Evolutionary conservation across 2,113 vertebrate species (phyloP).

Genomic region (Microcebus ravelobensis): DNA sequence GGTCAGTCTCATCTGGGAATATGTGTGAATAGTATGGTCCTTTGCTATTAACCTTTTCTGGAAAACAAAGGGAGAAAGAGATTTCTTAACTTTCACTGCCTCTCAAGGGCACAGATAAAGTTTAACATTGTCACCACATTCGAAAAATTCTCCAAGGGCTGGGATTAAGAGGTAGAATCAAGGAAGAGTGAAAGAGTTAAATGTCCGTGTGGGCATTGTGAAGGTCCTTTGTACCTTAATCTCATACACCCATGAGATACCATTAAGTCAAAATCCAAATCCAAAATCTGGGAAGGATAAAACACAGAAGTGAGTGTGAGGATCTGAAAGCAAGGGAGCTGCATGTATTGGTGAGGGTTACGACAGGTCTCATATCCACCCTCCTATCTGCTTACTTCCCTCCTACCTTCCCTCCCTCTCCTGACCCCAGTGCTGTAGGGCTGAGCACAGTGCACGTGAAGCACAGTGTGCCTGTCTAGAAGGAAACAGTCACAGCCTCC

Average conservation of each 20-base stretch:
- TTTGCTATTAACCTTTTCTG: neutral
- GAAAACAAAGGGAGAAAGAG: neutral
- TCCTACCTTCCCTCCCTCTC: neutral
- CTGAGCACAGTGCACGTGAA: neutral
- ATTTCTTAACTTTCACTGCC: neutral
- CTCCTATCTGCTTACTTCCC: accelerated
- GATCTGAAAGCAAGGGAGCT: neutral
- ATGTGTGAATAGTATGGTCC: accelerated
- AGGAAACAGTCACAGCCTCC: neutral
- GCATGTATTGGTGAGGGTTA: neutral
- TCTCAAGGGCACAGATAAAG: neutral
- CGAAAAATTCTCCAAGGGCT: neutral
- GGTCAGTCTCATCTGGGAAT: accelerated
- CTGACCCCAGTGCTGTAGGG: accelerated
- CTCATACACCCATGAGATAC: accelerated
- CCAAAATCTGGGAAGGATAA: neutral
- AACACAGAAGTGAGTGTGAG: accelerated
- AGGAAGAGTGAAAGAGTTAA: neutral
- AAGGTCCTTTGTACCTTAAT: neutral
- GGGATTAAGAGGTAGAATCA: neutral
- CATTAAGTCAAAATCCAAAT: neutral
- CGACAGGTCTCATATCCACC: neutral
- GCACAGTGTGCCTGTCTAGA: neutral
- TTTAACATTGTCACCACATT: neutral
- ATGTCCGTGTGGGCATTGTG: neutral